phyloP scores from a whole-genome alignment of 2,888 invertebrate genomes.

The Athetis lepigone region DNA sequence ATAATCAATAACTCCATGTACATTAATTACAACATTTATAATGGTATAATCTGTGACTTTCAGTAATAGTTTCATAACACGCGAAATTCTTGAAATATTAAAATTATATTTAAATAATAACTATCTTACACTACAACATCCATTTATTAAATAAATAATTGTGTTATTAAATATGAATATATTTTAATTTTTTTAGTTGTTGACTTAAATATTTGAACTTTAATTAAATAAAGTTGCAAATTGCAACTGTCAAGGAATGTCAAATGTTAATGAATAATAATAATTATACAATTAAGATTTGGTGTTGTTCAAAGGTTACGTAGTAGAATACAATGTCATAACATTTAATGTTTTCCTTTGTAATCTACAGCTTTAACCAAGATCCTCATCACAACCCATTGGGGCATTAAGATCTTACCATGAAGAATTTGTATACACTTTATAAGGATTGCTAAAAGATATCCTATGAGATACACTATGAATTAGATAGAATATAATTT shows the following conservation, averaged over 20 bases:
- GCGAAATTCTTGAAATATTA: conserved; percentile 23
- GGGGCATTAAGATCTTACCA: conserved; percentile 58
- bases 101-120: conserved; percentile 28
- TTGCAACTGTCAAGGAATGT: conserved; percentile 43
- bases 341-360: conserved; percentile 48
- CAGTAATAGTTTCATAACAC: conserved; percentile 44
- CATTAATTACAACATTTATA: conserved; percentile 67
- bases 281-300: conserved; percentile 49
- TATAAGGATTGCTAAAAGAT: conserved; percentile 56
- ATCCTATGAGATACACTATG: conserved; percentile 61
- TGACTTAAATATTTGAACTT: conserved; percentile 43
- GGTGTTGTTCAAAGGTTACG: conserved; percentile 24
- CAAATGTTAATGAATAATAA: conserved; percentile 47
- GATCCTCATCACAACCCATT: conserved; percentile 59
- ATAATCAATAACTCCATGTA: conserved; percentile 68
- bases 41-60: conserved; percentile 56
- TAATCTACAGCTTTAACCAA: conserved; percentile 33
- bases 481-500: conserved; percentile 63
- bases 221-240: conserved; percentile 40
- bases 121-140: conserved; percentile 39
- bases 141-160: conserved; percentile 45
- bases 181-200: conserved; percentile 39
- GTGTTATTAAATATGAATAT: conserved; percentile 44
- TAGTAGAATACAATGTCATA: conserved; percentile 28
- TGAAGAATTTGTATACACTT: conserved; percentile 53